These are phyloP conservation scores for Orthosia incerta DNA, from an alignment of 2,888 invertebrate genomes.

Conservation along the genomic window DNA sequence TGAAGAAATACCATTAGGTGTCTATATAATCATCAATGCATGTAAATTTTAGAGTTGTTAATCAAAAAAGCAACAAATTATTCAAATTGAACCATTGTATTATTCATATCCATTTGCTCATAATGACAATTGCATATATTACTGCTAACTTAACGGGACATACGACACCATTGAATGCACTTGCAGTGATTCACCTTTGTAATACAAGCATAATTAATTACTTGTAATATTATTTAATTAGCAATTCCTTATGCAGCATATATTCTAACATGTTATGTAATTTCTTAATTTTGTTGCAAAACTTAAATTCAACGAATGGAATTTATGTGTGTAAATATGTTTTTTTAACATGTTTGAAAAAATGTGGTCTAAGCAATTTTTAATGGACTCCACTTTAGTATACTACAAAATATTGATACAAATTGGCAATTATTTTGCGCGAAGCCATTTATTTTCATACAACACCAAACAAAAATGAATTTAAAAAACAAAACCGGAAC, in stretches of 20 bases:
- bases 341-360: conserved; percentile 23
- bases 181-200: conserved; percentile 47
- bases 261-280: conserved; percentile 19
- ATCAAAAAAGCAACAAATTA: conserved; percentile 48
- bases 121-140: conserved; percentile 62
- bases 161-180: conserved; percentile 49
- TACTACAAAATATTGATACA: background rate
- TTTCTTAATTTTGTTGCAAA: conserved; percentile 14
- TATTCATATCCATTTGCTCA: conserved; percentile 54
- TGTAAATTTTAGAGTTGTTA: conserved; percentile 31
- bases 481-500: conserved; percentile 20
- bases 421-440: background rate
- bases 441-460: conserved; percentile 9
- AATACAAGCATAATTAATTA: conserved; percentile 32
- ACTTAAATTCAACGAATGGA: conserved; percentile 27
- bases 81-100: conserved; percentile 56
- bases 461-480: conserved; percentile 4
- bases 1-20: conserved; percentile 19
- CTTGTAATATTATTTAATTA: conserved; percentile 31
- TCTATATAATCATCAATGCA: conserved; percentile 21
- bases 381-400: background rate
- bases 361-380: conserved; percentile 6
- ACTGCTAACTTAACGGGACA: conserved; percentile 61
- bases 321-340: conserved; percentile 36
- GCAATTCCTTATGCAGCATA: conserved; percentile 8